Evolutionary conservation across 1,140 invertebrate genomes (phyloP), one percentile per base, ranked within the genome.

Genomic region (Leptonema lineaticorne): DNA sequence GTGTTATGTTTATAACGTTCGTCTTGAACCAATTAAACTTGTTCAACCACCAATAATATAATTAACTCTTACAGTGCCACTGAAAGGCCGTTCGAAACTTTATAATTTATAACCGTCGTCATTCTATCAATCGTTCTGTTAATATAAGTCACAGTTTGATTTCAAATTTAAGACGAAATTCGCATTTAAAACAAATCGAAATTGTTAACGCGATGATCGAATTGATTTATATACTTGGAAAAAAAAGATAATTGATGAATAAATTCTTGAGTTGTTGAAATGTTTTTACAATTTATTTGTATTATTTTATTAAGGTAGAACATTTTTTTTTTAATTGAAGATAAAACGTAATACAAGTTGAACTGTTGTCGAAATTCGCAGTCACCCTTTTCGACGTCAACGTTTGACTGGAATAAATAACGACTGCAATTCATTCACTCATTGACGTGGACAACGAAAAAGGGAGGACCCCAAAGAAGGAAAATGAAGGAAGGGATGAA

Each of bases 341-440:
- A 6, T 33, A 33, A 33, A 33, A 33, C 11, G 5, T 6, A 33
- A 33, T 6, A 33, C 11, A 33, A 6, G 11, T 11, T 5, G 5
- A 33, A 11, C 30, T 33, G 11, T 6, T 33, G 30, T 6, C 2
- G 37, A 41, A 41, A 41, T 41, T 41, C 9, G 11, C 9, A 41
- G 11, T 41, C 37, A 41, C 11, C 11, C 11, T 14, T 41, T 41
- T 9, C 37, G 16, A 9, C 37, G 9, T 16, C 3, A 4, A 14
- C 11, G 37, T 14, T 41, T 41, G 37, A 45, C 16, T 26, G 8
- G 50, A 53, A 26, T 53, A 53, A 53, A 53, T 53, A 53, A 53
- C 50, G 18, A 53, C 18, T 53, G 50, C 50, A 53, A 53, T 53
- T 53, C 22, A 53, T 53, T 24, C 50, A 5, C 22, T 24, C 50